A percentile compares a stretch with the other conserved stretches of the same genome.
Conservation (phyloP, 2,113 vertebrate genomes). For the Hiodon tergisus region DNA sequence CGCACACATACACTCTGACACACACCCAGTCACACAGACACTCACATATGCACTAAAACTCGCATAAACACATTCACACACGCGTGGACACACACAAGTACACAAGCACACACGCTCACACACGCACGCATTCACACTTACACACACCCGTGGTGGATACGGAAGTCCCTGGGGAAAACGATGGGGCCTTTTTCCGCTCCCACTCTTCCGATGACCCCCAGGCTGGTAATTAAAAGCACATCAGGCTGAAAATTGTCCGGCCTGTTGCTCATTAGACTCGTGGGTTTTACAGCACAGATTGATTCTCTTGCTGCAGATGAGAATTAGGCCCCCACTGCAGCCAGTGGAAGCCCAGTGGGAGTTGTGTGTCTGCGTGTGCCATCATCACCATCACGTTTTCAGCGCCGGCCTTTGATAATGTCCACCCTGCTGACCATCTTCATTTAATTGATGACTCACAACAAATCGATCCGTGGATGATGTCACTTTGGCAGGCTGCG, state of each 20-base stretch:
- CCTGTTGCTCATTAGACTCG: constrained; percentile 48
- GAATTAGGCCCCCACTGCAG: constrained; percentile 28
- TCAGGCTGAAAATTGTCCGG: constrained; percentile 41
- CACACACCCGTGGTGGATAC: constrained; percentile 6
- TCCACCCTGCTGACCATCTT: neutral
- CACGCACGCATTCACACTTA: neutral
- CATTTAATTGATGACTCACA: neutral
- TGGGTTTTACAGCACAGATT: constrained; percentile 30
- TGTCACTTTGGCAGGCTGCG: neutral
- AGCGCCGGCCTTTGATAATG: neutral
- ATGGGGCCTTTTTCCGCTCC: constrained; percentile 11
- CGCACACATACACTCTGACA: too few relatives aligned
- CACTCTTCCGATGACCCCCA: constrained; percentile 33
- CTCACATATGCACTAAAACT: too few relatives aligned
- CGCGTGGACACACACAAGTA: neutral
- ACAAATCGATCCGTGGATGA: too few relatives aligned
- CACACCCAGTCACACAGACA: too few relatives aligned
- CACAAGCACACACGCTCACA: neutral
- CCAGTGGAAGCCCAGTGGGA: constrained; percentile 18
- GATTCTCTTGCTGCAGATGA: constrained; percentile 19
- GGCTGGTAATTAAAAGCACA: constrained; percentile 58
- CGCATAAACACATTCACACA: neutral
- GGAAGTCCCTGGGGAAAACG: constrained; percentile 39
- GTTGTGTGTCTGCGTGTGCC: neutral
- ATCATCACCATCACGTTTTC: neutral